Conservation (phyloP, 2,797 vertebrate genomes). For the Silurus lanzhouensis region DNA sequence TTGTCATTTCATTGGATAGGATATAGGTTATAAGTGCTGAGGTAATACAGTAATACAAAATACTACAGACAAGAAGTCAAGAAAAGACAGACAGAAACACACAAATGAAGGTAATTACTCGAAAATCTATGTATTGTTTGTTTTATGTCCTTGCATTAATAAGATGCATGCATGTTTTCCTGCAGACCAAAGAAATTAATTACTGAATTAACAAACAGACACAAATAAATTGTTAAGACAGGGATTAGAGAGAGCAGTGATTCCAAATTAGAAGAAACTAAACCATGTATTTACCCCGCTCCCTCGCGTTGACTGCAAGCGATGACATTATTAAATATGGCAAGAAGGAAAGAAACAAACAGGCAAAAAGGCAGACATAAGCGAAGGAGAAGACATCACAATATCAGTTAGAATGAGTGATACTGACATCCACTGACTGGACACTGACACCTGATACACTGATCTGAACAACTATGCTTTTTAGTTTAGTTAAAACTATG, state of each 20-base stretch:
- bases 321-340: constrained; percentile 79
- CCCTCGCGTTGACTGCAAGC: constrained; percentile 98
- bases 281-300: constrained; percentile 96
- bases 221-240: constrained; percentile 33
- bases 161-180: constrained; percentile 74
- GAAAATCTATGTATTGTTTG: constrained; percentile 19
- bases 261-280: constrained; percentile 79
- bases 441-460: constrained; percentile 66
- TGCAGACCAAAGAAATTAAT: constrained; percentile 66
- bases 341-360: constrained; percentile 76
- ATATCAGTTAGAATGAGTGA: constrained; percentile 71
- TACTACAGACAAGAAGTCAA: constrained; percentile 52
- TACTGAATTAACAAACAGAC: constrained; percentile 64
- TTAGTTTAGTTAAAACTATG: constrained; percentile 50
- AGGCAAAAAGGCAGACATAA: constrained; percentile 77
- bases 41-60: constrained; percentile 4
- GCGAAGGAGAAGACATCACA: constrained; percentile 79
- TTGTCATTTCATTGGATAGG: neutral
- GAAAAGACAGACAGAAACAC: constrained; percentile 54
- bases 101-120: neutral
- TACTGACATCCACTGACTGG: constrained; percentile 62
- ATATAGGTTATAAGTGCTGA: constrained; percentile 9
- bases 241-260: constrained; percentile 63
- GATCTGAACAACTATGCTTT: constrained; percentile 45
- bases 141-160: constrained; percentile 42